A percentile compares a stretch with the other conserved stretches of the same genome.
Conservation (phyloP, 2,888 invertebrate genomes). For the Rhyacophila evoluta region DNA sequence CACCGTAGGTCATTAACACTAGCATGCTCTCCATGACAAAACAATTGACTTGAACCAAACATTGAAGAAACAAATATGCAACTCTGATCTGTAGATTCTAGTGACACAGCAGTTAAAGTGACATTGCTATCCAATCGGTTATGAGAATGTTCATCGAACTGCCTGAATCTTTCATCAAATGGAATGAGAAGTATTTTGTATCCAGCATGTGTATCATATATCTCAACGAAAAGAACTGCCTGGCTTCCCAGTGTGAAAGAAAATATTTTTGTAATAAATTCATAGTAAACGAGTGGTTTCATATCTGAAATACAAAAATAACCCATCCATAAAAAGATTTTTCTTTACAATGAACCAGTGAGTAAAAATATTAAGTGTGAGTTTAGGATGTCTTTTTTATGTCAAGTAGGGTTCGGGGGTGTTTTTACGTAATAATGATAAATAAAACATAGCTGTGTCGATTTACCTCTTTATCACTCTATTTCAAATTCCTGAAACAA, state of each 20-base stretch:
- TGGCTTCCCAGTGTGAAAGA: not conserved
- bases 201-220: not conserved
- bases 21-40: slow-evolving; percentile 21
- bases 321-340: not conserved
- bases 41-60: slow-evolving; percentile 25
- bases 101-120: not conserved
- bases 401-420: too few species aligned
- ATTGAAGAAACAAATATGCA: slow-evolving; percentile 14
- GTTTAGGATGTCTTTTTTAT: too few species aligned
- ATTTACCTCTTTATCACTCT: too few species aligned
- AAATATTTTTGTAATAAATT: slow-evolving; percentile 20
- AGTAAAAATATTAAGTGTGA: too few species aligned
- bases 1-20: slow-evolving; percentile 15
- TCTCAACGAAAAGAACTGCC: slow-evolving; percentile 27
- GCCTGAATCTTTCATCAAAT: not conserved
- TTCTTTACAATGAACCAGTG: too few species aligned
- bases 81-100: not conserved
- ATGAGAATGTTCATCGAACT: slow-evolving; percentile 4
- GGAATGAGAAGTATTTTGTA: slow-evolving; percentile 2
- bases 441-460: too few species aligned
- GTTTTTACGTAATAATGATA: too few species aligned
- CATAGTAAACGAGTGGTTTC: slow-evolving; percentile 11
- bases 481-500: too few species aligned
- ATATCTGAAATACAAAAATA: slow-evolving; percentile 17
- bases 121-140: not conserved